Base-by-base conservation (phyloP, 2,888 invertebrate species). In the Meghimatium bilineatum region DNA sequence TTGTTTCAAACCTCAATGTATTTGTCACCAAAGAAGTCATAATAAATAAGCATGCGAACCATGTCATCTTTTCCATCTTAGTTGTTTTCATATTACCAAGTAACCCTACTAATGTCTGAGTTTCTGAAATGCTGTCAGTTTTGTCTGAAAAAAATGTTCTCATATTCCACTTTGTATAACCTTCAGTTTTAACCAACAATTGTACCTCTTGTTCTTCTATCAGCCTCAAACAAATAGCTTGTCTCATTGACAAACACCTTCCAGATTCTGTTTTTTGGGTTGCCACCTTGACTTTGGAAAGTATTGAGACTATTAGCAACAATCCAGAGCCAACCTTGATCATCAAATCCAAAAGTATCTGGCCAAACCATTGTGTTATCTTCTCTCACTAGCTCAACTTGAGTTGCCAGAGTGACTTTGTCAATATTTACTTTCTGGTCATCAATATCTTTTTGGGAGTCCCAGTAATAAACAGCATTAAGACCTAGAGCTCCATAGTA, bases 291-390 rank as follows among this genome's bases (percentile, higher is more conserved):
- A 26, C 12, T 29, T 1, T 26, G 20, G 60, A 85, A 72, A 23
- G 88, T 69, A n/a, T 87, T 86, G 26, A 91, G 82, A 29, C 89
- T 86, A 71, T 90, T 90, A 8, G 90, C 88, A 20, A 89, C 88
- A 77, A 90, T 88, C 90, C 90, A 91, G 32, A 91, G 85, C 75
- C 88, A 87, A 5, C 90, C 90, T n/a, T 60, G 36, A 34, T 86
- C 83, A 67, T 88, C 88, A 38, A 90, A 86, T 1, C 87, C 88
- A 14, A 90, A 87, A 2, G 90, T 88, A 82, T 91, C 90, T 8
- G 89, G 87, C 90, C 90, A 91, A 36, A 87, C 87, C 89, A 90
- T 89, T 10, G 85, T 77, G 32, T 85, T 84, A 38, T 88, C 83
- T 44, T 88, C 85, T 12, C 36, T 69, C n/a, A 83, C 78, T 32